These are phyloP conservation scores for Melieria crassipennis DNA, from an alignment of 2,888 invertebrate species.

Conservation along the genomic window DNA sequence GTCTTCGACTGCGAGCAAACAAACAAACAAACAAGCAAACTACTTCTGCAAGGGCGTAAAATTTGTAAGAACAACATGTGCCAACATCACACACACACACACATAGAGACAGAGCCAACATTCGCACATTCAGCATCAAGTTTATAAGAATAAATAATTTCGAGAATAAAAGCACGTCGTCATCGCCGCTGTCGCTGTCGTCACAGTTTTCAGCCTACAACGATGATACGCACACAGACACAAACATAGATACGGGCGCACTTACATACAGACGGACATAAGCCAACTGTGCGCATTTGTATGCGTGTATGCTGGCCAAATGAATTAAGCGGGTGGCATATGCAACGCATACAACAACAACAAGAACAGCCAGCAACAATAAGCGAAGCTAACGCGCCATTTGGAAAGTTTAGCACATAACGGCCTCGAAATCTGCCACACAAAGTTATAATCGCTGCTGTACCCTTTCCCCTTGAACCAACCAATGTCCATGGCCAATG, in stretches of 20 bases:
- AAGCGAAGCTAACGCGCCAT: too few relatives aligned
- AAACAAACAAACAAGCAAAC: too few relatives aligned
- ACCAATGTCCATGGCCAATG: background rate
- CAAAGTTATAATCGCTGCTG: conserved; percentile 29
- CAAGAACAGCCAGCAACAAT: background rate
- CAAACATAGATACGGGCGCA: conserved; percentile 1
- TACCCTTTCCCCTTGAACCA: conserved; percentile 5
- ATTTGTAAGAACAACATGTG: conserved; percentile 29
- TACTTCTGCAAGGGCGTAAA: conserved; percentile 15
- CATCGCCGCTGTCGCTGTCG: conserved; percentile 18
- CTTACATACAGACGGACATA: conserved; percentile 11
- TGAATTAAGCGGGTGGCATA: background rate
- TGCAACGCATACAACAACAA: background rate
- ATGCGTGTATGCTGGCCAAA: background rate
- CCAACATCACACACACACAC: conserved; percentile 20
- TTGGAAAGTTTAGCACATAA: conserved; percentile 24
- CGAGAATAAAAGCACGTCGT: conserved; percentile 28
- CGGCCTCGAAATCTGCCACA: conserved; percentile 31
- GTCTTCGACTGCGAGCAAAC: too few relatives aligned
- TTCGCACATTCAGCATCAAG: background rate
- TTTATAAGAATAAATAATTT: conserved; percentile 25
- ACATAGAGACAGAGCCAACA: background rate
- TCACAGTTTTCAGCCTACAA: conserved; percentile 6
- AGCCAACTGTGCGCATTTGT: conserved; percentile 10
- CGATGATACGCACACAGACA: conserved; percentile 10